phyloP scores from a whole-genome alignment of 2,113 vertebrate genomes.

The Protomyctophum bolini region DNA sequence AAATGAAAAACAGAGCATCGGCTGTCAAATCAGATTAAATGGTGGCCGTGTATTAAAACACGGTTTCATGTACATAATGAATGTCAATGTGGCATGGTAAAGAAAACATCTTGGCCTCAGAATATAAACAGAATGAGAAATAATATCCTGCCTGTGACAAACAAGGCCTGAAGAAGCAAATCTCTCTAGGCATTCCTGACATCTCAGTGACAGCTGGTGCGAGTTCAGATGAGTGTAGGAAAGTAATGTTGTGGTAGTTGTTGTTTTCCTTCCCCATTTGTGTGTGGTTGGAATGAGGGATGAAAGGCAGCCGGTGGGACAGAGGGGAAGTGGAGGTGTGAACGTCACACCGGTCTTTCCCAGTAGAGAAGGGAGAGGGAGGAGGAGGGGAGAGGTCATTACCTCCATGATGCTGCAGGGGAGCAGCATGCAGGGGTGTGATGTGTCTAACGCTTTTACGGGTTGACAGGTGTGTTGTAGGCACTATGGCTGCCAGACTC shows the following conservation, averaged over 20 bases:
- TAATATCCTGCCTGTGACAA: constrained; percentile 1
- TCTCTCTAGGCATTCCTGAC: constrained; percentile 24
- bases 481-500: constrained; percentile 38
- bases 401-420: constrained; percentile 33
- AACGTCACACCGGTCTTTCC: constrained; percentile 34
- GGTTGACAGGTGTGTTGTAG: constrained; percentile 68
- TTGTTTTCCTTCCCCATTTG: constrained; percentile 75
- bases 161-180: not conserved
- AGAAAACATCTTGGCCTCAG: not conserved
- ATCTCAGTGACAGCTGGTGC: constrained; percentile 52
- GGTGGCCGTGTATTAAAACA: too few relatives aligned
- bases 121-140: not conserved
- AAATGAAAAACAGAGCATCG: not conserved
- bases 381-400: constrained; percentile 41
- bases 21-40: too few relatives aligned
- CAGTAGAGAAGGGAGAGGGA: constrained; percentile 34
- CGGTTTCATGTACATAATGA: too few relatives aligned
- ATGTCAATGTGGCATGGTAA: too few relatives aligned
- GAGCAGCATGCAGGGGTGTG: constrained; percentile 38
- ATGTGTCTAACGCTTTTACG: constrained; percentile 76
- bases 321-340: constrained; percentile 78
- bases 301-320: constrained; percentile 54
- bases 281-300: constrained; percentile 38
- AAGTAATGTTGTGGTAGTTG: constrained; percentile 75
- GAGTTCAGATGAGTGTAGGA: constrained; percentile 26